phyloP scores from a whole-genome alignment of 92 coral and sea anemone species.

The Zoanthus gigantus region DNA sequence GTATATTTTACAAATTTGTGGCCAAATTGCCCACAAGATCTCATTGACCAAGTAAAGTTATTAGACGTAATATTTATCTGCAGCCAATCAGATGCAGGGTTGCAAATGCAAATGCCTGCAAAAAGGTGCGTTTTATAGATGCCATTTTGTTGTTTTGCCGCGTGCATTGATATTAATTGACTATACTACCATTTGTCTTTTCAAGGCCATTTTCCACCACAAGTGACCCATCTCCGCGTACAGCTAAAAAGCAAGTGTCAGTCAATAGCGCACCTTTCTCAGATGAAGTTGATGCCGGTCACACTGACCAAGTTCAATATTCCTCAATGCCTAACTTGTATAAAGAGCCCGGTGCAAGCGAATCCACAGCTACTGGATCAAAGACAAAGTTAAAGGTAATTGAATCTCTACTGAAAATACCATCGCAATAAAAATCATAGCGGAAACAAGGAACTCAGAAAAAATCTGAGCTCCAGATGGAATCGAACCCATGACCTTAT shows the following conservation, averaged over 20 bases:
- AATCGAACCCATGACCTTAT: too few species aligned
- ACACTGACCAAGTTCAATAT: conserved; percentile 25
- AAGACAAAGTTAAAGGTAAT: conserved; percentile 63
- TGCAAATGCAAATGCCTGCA: too few species aligned
- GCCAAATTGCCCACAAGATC: too few species aligned
- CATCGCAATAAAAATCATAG: background rate
- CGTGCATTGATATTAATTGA: too few species aligned
- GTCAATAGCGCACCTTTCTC: conserved; percentile 55
- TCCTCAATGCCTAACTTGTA: conserved; percentile 70
- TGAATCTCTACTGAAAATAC: background rate
- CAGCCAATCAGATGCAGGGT: too few species aligned
- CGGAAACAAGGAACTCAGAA: too few species aligned
- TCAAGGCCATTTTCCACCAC: conserved; percentile 63
- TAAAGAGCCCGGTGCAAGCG: conserved; percentile 30
- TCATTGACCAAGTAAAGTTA: too few species aligned
- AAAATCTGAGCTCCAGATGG: too few species aligned
- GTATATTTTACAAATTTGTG: too few species aligned
- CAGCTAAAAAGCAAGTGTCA: conserved; percentile 42
- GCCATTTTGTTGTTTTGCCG: too few species aligned
- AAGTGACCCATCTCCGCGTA: conserved; percentile 37
- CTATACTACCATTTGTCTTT: background rate
- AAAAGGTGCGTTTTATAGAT: too few species aligned
- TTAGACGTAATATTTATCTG: too few species aligned
- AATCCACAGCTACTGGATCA: conserved; percentile 43
- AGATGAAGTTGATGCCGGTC: conserved; percentile 58